Conservation (phyloP, 2,888 invertebrate genomes). For the Polyommatus icarus region DNA sequence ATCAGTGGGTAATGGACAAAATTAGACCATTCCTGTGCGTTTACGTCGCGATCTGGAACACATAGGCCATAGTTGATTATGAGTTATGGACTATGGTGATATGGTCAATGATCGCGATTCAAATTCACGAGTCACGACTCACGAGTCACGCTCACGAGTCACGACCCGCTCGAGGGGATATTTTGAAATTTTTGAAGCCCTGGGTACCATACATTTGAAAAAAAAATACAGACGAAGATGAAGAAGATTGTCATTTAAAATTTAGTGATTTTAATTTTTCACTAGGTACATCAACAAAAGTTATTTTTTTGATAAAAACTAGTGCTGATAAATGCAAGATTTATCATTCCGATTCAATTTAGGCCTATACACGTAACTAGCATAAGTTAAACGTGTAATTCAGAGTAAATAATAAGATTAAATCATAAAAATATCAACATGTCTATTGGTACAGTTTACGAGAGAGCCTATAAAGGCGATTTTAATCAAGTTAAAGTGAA, state of each 20-base stretch:
- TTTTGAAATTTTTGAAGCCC: too few relatives aligned
- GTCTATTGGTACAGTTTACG: conserved; percentile 78
- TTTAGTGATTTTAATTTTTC: too few relatives aligned
- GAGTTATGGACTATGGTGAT: too few relatives aligned
- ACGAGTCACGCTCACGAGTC: too few relatives aligned
- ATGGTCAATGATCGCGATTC: too few relatives aligned
- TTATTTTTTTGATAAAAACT: not conserved
- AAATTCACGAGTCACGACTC: too few relatives aligned
- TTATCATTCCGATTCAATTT: not conserved
- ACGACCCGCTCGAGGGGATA: too few relatives aligned
- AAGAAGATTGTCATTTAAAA: not conserved
- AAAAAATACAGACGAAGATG: not conserved
- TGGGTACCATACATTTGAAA: not conserved
- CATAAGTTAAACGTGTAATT: not conserved
- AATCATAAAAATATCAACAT: conserved; percentile 46
- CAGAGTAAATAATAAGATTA: not conserved
- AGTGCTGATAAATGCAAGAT: too few relatives aligned
- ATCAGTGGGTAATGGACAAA: too few relatives aligned
- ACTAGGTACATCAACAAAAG: not conserved
- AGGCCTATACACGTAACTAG: not conserved
- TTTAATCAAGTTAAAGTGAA: conserved; percentile 83
- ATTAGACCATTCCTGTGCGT: too few relatives aligned
- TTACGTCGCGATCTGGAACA: too few relatives aligned
- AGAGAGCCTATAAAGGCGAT: conserved; percentile 87
- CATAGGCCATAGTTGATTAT: too few relatives aligned